Evolutionary conservation across 2,113 vertebrate species (phyloP).

Genomic region (Seriola quinqueradiata): DNA sequence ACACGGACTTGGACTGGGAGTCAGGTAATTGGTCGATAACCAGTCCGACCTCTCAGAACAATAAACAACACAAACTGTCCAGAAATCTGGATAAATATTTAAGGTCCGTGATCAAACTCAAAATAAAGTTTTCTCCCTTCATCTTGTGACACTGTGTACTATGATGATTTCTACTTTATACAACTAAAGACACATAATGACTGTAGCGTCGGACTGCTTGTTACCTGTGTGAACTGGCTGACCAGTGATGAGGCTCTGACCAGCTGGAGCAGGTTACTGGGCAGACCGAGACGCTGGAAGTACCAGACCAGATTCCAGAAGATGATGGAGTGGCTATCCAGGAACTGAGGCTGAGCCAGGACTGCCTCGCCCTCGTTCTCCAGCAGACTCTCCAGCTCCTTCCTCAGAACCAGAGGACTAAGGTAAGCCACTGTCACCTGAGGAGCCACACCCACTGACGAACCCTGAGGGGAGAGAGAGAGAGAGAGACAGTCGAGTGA

Average conservation of each 20-base stretch:
- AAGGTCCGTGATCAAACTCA: too few relatives aligned
- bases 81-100: too few relatives aligned
- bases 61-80: too few relatives aligned
- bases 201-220: too few relatives aligned
- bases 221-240: slow-evolving; percentile 79
- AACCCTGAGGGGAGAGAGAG: slow-evolving; percentile 32
- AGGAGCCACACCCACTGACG: slow-evolving; percentile 51
- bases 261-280: slow-evolving; percentile 89
- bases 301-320: slow-evolving; percentile 98
- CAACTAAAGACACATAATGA: too few relatives aligned
- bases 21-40: too few relatives aligned
- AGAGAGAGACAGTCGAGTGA: background rate
- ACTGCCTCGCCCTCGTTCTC: slow-evolving; percentile 93
- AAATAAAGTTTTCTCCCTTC: too few relatives aligned
- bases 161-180: too few relatives aligned
- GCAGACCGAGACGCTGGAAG: slow-evolving; percentile 90
- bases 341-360: slow-evolving; percentile 88
- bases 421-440: slow-evolving; percentile 91
- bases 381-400: slow-evolving; percentile 94
- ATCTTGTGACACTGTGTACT: too few relatives aligned
- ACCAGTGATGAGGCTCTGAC: slow-evolving; percentile 85
- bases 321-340: slow-evolving; percentile 93
- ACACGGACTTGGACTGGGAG: too few relatives aligned
- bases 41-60: too few relatives aligned
- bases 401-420: slow-evolving; percentile 93